Evolutionary conservation across 2,113 vertebrate genomes (phyloP).

Genomic region (Candoia aspera): DNA sequence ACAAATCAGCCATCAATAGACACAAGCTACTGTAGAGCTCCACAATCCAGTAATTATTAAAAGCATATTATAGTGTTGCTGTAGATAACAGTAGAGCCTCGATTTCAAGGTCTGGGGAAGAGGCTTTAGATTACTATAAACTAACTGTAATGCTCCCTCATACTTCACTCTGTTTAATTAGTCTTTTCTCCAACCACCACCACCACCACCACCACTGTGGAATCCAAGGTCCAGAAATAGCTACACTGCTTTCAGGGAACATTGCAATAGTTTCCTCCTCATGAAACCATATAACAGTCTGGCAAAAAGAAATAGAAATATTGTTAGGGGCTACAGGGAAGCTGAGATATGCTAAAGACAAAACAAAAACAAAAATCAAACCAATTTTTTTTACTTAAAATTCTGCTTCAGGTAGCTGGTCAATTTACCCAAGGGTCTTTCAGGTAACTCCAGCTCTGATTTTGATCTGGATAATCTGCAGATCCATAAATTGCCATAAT

Average conservation of each 20-base stretch:
- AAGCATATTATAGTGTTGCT: background rate
- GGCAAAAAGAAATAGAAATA: conserved; percentile 37
- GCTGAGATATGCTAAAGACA: background rate
- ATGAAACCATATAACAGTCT: background rate
- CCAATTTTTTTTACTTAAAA: background rate
- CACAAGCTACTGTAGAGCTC: no score
- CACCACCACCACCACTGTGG: no score
- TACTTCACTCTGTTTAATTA: background rate
- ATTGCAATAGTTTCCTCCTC: background rate
- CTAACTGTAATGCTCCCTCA: background rate
- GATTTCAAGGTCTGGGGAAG: background rate
- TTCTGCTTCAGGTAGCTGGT: background rate
- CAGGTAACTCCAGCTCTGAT: background rate
- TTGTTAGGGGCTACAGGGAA: conserved; percentile 29
- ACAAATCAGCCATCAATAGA: no score
- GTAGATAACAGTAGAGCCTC: background rate
- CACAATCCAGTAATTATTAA: background rate
- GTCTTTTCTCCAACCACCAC: background rate
- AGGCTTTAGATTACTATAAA: background rate
- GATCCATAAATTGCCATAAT: background rate
- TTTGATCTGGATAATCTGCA: background rate
- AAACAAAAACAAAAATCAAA: background rate
- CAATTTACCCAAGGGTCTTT: background rate
- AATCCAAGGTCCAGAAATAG: background rate
- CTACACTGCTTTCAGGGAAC: background rate